A percentile compares a stretch with the other conserved stretches of the same genome.
These are phyloP conservation scores for Odontocolon sp. DNA, from an alignment of 2,888 invertebrate species.

Conservation along the genomic window DNA sequence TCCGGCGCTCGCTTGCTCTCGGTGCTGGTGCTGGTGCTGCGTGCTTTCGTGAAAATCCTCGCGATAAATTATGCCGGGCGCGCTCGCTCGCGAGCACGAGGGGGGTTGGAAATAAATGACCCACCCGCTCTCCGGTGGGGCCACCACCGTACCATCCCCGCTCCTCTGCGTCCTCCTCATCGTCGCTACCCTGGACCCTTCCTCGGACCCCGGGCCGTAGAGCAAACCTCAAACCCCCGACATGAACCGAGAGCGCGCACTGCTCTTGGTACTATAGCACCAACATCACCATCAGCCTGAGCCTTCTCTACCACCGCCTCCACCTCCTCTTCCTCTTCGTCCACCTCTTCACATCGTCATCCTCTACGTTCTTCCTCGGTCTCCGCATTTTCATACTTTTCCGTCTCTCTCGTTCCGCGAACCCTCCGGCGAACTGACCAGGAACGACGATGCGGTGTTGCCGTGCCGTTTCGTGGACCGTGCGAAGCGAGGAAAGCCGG, in stretches of 20 bases:
- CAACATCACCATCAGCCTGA: conserved; percentile 44
- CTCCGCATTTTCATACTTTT: conserved; percentile 36
- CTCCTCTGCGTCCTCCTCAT: conserved; percentile 46
- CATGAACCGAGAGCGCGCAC: conserved; percentile 38
- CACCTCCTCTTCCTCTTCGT: conserved; percentile 51
- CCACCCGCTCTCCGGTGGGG: conserved; percentile 70
- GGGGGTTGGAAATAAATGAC: conserved; percentile 80
- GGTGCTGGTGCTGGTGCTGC: conserved; percentile 73
- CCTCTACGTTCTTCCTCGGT: conserved; percentile 42
- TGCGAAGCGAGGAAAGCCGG: conserved; percentile 76
- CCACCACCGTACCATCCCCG: conserved; percentile 67
- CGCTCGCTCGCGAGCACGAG: conserved; percentile 63
- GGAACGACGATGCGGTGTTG: conserved; percentile 60
- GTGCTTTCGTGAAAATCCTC: conserved; percentile 81
- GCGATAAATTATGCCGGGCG: conserved; percentile 81
- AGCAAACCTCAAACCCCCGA: conserved; percentile 46
- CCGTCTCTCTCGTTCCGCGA: conserved; percentile 56
- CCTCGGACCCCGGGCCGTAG: conserved; percentile 50
- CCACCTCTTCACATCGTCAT: conserved; percentile 27
- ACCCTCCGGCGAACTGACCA: conserved; percentile 57
- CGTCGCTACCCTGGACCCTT: conserved; percentile 49
- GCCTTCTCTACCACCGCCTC: conserved; percentile 54
- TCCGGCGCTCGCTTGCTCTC: conserved; percentile 61
- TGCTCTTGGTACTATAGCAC: conserved; percentile 39
- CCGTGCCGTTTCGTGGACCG: conserved; percentile 37